Conservation (phyloP, 2,888 invertebrate species). For the Pandemis cinnamomeana region DNA sequence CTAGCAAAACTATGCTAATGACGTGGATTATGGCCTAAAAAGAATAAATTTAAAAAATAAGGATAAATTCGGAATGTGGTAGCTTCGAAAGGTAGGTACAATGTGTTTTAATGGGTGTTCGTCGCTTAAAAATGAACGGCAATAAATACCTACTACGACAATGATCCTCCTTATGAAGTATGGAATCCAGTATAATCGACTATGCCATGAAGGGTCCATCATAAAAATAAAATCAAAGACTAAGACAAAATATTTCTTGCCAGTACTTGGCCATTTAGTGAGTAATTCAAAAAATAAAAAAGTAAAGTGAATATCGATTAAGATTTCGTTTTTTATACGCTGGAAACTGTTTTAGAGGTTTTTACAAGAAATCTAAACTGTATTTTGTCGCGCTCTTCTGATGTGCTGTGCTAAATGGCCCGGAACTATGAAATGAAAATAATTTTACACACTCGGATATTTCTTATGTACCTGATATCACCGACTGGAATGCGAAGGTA, state of each 20-base stretch:
- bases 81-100: neutral
- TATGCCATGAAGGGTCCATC: neutral
- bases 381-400: neutral
- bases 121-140: neutral
- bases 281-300: neutral
- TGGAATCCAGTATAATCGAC: too few species aligned
- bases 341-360: neutral
- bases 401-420: neutral
- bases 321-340: too few species aligned
- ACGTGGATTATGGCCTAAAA: neutral
- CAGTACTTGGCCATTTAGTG: neutral
- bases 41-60: neutral
- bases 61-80: neutral
- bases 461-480: conserved; percentile 28
- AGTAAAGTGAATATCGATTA: too few species aligned
- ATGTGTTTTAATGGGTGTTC: neutral
- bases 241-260: neutral
- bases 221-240: neutral
- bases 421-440: neutral
- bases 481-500: conserved; percentile 20
- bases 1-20: neutral
- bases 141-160: neutral
- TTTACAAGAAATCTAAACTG: neutral
- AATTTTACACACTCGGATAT: conserved; percentile 3
- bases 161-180: neutral